phyloP scores from a whole-genome alignment of 1,140 invertebrate species.

The Tetramorium alpestre region DNA sequence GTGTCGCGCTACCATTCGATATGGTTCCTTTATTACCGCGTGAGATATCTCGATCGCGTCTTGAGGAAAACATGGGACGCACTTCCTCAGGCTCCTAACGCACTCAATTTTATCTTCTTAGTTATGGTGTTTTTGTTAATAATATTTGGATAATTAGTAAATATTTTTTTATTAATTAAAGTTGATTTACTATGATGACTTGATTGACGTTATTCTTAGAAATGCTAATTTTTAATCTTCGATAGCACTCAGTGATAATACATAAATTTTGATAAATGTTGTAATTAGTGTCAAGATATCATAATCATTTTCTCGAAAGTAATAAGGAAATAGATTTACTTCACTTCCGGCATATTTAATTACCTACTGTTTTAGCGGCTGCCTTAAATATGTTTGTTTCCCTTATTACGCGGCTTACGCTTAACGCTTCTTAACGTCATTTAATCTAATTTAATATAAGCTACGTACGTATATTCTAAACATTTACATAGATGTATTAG shows the following conservation, averaged over 20 bases:
- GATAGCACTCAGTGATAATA: neutral
- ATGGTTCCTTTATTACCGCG: constrained; percentile 46
- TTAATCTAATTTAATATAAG: neutral
- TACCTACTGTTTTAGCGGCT: constrained; percentile 8
- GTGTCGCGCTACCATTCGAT: constrained; percentile 40
- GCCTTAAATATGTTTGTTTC: neutral
- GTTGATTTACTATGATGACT: neutral
- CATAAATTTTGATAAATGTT: constrained; percentile 2
- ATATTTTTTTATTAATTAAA: neutral
- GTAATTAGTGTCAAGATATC: neutral
- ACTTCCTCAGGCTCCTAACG: neutral
- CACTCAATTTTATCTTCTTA: neutral
- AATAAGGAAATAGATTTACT: neutral
- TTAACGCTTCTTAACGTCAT: neutral
- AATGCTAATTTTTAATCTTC: neutral
- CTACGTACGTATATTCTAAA: neutral
- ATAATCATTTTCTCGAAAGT: neutral
- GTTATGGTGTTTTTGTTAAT: neutral
- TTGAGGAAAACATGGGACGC: neutral
- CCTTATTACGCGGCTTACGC: neutral
- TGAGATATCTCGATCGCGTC: constrained; percentile 31
- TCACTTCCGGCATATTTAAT: neutral
- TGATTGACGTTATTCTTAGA: neutral
- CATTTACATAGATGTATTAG: neutral
- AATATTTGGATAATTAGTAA: neutral